Conservation (phyloP, 2,797 vertebrate species). For the Tragopan temminckii region DNA sequence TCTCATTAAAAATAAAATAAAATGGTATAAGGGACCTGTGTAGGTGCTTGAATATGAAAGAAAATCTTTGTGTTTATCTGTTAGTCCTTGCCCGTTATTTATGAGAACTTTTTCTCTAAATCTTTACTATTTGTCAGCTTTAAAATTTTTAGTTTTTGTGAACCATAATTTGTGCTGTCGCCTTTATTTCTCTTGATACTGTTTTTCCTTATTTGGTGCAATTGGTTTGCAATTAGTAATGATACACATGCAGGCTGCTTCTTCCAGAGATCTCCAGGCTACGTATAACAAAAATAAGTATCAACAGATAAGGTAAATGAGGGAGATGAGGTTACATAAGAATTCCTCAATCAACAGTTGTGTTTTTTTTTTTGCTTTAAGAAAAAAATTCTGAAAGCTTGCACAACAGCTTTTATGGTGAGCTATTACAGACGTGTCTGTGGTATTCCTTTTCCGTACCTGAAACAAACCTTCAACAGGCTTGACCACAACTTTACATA, state of each 20-base stretch:
- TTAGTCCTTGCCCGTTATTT: background rate
- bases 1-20: background rate
- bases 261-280: background rate
- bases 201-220: background rate
- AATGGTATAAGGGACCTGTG: background rate
- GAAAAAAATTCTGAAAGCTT: background rate
- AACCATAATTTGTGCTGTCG: background rate
- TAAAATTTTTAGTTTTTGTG: background rate
- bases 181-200: background rate
- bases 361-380: background rate
- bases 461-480: slow-evolving; percentile 37
- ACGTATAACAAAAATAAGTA: background rate
- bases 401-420: background rate
- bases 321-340: background rate
- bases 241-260: background rate
- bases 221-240: background rate
- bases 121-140: background rate
- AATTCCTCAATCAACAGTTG: background rate
- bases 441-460: slow-evolving; percentile 59
- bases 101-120: background rate
- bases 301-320: background rate
- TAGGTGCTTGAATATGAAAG: background rate
- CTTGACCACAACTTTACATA: slow-evolving; percentile 38
- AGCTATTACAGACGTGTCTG: background rate
- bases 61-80: background rate